Percentiles rank a stretch among this genome's conserved stretches.
phyloP scores from a whole-genome alignment of 2,888 invertebrate genomes.

The Xestia ashworthii region DNA sequence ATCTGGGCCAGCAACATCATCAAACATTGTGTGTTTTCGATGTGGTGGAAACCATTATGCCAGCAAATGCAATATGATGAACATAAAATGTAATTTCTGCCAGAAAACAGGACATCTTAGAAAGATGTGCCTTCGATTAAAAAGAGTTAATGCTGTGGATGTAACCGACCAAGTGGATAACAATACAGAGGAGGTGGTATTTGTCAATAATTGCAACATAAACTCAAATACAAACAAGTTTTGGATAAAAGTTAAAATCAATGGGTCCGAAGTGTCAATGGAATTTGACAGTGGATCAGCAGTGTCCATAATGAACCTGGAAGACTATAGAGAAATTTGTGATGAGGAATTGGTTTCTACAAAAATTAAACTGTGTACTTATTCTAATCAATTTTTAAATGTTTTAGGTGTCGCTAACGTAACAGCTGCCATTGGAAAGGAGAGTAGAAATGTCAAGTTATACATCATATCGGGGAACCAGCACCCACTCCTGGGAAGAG shows the following conservation, averaged over 20 bases:
- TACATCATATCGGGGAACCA: not conserved
- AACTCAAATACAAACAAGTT: not conserved
- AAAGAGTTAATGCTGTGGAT: not conserved
- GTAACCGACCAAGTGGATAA: not conserved
- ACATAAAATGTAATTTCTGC: not conserved
- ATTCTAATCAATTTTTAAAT: not conserved
- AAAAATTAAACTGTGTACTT: not conserved
- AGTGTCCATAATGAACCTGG: not conserved
- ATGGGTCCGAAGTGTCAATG: not conserved
- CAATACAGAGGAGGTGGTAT: not conserved
- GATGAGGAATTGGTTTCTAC: not conserved
- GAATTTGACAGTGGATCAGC: conserved; percentile 3
- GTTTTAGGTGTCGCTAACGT: not conserved
- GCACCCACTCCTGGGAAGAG: not conserved
- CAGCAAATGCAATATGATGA: not conserved
- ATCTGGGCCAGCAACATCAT: too few species aligned
- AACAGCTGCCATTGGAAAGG: not conserved
- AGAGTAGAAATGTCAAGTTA: not conserved
- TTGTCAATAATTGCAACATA: not conserved
- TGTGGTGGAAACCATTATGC: not conserved
- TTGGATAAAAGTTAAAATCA: not conserved
- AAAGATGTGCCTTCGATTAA: not conserved
- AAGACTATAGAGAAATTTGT: not conserved
- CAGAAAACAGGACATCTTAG: not conserved
- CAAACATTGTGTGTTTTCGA: not conserved